Base-by-base conservation (phyloP, 2,888 invertebrate genomes). In the Drosophila testacea region DNA sequence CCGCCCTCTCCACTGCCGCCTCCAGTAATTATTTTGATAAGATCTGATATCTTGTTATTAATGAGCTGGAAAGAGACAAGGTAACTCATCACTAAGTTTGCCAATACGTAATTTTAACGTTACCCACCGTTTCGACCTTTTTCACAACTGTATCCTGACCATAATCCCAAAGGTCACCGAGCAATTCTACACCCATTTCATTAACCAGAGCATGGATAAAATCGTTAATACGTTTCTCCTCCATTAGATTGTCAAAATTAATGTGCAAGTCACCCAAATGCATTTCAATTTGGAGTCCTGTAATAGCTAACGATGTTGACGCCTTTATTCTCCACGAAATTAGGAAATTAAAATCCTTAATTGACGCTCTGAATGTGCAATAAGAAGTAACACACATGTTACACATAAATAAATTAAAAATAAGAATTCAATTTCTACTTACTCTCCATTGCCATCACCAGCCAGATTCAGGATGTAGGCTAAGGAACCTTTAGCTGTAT, bases 401-500 rank as follows among this genome's bases (percentile, higher is more conserved):
- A 30, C 9, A 22, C 2, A 22, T 22, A 22, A 22, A 22, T 11
- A 13, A 11, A 1, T 1, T 1, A 11, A 39, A 6, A 7, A 9
- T 1, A 9, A 44, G 7, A 7, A 30, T 36, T 30, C 0, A 10
- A 44, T 13, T 1, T 7, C 3, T 9, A 11, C 91, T 79, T 73
- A 92, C 92, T 83, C 80, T 6, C 86, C 84, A 48, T 78, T 75
- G 9, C 88, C 92, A 56, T 91, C 83, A 11, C 92, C 91, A 4
- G 90, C 80, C 27, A 91, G 61, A 68, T 90, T 91, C 0, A 91
- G 13, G 42, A 91, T 78, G 62, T 89, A 82, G 0, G 82, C 91
- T 32, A 91, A 28, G 0, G 91, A 92, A 10, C 91, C 91, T 34
- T 89, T 87, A 0, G 91, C 92, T 0, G 90, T 90, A 52, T 91